Evolutionary conservation across 2,113 vertebrate species (phyloP), one percentile per base, ranked within the genome.

Genomic region (Myocastor coypus): DNA sequence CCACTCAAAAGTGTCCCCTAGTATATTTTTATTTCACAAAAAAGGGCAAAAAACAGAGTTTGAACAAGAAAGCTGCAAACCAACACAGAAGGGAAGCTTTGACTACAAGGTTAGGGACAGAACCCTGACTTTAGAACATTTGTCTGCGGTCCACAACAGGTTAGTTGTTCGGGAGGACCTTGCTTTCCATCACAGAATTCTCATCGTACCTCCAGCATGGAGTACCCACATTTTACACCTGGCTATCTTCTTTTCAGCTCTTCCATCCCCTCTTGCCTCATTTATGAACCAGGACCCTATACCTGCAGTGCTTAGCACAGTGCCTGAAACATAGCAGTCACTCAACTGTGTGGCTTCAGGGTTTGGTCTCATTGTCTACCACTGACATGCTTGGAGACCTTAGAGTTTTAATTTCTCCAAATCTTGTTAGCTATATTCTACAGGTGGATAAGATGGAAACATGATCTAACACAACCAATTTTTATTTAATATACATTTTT

Each of bases 381-480:
- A 24, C 4, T 86, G 92, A 85, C 71, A 50, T 91, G 20, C 22
- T 30, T 85, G 52, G 42, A 42, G 17, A 42, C 55, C 59, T 94
- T 82, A 66, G 52, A 61, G n/a, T 83, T 77, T 83, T 77, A 82
- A 83, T 40, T 89, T 78, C 61, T 91, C 73, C 63, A 89, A 85
- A 80, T 11, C 14, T 89, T 28, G 24, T 40, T 71, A 92, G n/a
- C 42, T 91, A n/a, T 96, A 3, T 88, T 92, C 52, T 89, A 75
- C 0, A 89, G 32, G 42, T 81, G 52, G 73, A 55, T 68, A 77
- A 28, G 32, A 22, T 82, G 19, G 71, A 40, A 78, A 87, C 42
- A 55, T 30, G 37, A 57, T 59, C 24, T 66, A 88, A 57, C 10
- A 89, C 37, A 57, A 69, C 80, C 37, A 28, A n/a, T 77, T 92